Base-by-base conservation (phyloP, 2,888 invertebrate species). In the Synergus laeviventris region DNA sequence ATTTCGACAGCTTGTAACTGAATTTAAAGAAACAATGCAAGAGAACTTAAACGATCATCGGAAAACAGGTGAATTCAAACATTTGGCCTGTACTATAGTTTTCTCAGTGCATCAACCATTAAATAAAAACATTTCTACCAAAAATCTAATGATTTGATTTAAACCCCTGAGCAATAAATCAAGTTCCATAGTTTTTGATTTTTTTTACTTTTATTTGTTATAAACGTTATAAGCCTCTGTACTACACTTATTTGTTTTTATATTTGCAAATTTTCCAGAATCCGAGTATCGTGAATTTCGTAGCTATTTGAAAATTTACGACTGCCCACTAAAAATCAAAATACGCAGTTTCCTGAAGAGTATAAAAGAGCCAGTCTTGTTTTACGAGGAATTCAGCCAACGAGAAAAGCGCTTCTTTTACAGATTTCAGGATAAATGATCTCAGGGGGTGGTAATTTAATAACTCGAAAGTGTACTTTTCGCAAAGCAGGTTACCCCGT, bases 401-500 rank as follows among this genome's bases (percentile, higher is more conserved):
- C 45, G 49, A 49, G n/a, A 18, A 49, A 54, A 70, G 45, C 9
- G 70, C 70, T 70, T 70, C 49, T 49, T 36, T 49, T 36, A 70
- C 49, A 70, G 49, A 70, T 70, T 70, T 70, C 49, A 31, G 31
- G n/a, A 70, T 70, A 70, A 70, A 31, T 70, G 70, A 45, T 45
- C 70, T 70, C 70, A 45, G 49, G 18, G 49, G 49, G 31, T 70
- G 70, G 70, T 54, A 74, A 74, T 74, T 74, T 60, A 79, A 74
- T 79, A 78, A 59, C 42, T 18, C 42, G 42, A 45, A 42, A 76
- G 74, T 76, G 74, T 74, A 77, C 79, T 78, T 78, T 79, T 76
- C 60, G 49, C 16, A 38, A 31, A 39, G 36, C 62, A 21, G 45
- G 64, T 74, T 73, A 74, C 21, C 74, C 54, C 75, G 31, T 76